Base-by-base conservation (phyloP, 2,113 vertebrate species). In the Poeciliopsis retropinna region DNA sequence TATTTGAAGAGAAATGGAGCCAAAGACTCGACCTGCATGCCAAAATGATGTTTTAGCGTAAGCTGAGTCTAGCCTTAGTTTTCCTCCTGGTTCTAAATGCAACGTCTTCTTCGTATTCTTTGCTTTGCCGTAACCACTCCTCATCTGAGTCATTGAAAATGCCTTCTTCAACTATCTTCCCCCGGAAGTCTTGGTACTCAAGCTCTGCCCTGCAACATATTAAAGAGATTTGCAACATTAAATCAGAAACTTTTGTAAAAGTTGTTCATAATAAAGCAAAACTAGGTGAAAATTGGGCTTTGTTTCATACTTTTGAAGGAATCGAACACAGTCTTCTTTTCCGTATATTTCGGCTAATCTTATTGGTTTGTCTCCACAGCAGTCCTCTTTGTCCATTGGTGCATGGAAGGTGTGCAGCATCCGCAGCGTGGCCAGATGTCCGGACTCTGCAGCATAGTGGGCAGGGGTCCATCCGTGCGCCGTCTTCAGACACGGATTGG, bases 261-360 rank as follows among this genome's bases (percentile, higher is more conserved):
- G 14, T 70, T 28, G 15, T 25, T 34, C 13, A 10, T 31, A 67
- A 67, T 67, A 60, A 75, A 75, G 34, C 17, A 67, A 65, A 22
- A 67, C 63, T 70, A 0, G 47, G 66, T 76, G 10, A 70, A 57
- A 64, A 73, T 17, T 1, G 25, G n/a, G 27, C 8, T 74, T 15
- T 1, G 0, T 62, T 30, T 91, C 93, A 83, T 92, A 98, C 97
- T 0, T 95, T 82, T 97, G 92, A 60, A 99, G 93, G 88, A 98
- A 98, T 3, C 22, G 75, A 68, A 91, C 89, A 22, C 97, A 99
- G 47, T 96, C 95, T 17, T 60, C 87, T 84, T 98, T 96, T 4
- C 97, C 97, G 0, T 98, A 99, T 88, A 97, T 96, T 70, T 97
- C 88, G 0, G 96, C 96, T 0, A 97, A 92, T 73, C 96, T 94